These are phyloP conservation scores for Eupithecia subfuscata DNA, from an alignment of 2,888 invertebrate species.

Conservation along the genomic window DNA sequence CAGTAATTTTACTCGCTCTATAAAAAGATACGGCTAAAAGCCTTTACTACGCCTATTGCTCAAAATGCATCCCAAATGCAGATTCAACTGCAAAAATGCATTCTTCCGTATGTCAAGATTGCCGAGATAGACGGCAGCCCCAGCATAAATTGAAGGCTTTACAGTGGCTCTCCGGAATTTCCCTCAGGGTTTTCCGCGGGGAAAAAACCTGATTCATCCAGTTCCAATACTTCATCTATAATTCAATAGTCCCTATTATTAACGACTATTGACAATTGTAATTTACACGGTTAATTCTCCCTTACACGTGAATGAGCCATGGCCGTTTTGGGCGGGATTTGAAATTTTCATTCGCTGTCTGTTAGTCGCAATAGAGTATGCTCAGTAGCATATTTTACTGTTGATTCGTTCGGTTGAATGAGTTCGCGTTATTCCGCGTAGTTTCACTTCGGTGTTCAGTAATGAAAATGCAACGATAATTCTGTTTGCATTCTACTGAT, in stretches of 20 bases:
- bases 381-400: conserved; percentile 24
- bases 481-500: conserved; percentile 10
- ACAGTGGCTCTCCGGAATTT: conserved; percentile 72
- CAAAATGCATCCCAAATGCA: background rate
- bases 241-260: conserved; percentile 71
- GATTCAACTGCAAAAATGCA: conserved; percentile 55
- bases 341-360: conserved; percentile 51
- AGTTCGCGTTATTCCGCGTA: conserved; percentile 13
- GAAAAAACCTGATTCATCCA: conserved; percentile 67
- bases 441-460: conserved; percentile 6
- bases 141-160: conserved; percentile 80
- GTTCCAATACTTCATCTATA: conserved; percentile 72
- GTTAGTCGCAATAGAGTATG: conserved; percentile 24
- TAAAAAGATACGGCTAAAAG: background rate
- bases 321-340: conserved; percentile 51
- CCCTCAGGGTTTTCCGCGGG: conserved; percentile 74
- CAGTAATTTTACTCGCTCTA: background rate
- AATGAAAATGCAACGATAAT: conserved; percentile 11
- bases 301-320: conserved; percentile 57
- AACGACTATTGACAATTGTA: conserved; percentile 66
- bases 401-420: conserved; percentile 13
- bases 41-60: background rate
- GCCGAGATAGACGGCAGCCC: conserved; percentile 67
- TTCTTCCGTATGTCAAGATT: conserved; percentile 71
- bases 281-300: conserved; percentile 64